These are phyloP conservation scores for Uloborus plumipes DNA, from an alignment of 2,888 invertebrate species.

Conservation along the genomic window DNA sequence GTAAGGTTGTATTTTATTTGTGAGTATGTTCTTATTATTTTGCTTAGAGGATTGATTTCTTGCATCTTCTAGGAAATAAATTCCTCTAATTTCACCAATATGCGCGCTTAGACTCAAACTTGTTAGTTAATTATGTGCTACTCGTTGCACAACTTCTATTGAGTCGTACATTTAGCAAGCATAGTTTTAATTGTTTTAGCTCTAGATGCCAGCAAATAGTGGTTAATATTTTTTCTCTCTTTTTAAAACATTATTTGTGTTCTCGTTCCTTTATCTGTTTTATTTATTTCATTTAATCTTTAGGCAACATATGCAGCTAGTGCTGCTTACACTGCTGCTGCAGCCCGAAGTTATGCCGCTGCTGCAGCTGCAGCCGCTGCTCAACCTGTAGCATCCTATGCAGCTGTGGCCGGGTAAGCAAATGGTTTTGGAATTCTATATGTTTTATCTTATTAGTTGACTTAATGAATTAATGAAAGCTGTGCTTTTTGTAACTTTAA, in stretches of 20 bases:
- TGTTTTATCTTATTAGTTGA: neutral
- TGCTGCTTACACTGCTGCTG: constrained; percentile 69
- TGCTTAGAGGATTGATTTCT: too few species aligned
- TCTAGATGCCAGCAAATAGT: too few species aligned
- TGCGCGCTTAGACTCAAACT: too few species aligned
- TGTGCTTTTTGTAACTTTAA: neutral
- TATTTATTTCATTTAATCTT: neutral
- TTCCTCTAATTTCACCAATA: too few species aligned
- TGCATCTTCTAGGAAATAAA: too few species aligned
- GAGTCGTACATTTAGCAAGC: too few species aligned
- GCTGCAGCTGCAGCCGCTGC: constrained; percentile 70
- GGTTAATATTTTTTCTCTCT: neutral
- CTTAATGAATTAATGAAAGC: neutral
- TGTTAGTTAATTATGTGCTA: too few species aligned
- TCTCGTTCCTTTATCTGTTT: neutral
- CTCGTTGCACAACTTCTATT: too few species aligned
- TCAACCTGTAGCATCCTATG: constrained; percentile 68
- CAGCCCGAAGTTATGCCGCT: constrained; percentile 69
- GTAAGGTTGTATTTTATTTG: too few species aligned
- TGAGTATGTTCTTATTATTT: too few species aligned
- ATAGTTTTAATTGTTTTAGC: too few species aligned
- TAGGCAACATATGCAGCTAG: constrained; percentile 67
- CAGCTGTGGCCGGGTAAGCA: constrained; percentile 68
- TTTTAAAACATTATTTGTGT: neutral
- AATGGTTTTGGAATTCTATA: neutral